Conservation (phyloP, 64 coral and sea anemone genomes). For the Montipora cactus region DNA sequence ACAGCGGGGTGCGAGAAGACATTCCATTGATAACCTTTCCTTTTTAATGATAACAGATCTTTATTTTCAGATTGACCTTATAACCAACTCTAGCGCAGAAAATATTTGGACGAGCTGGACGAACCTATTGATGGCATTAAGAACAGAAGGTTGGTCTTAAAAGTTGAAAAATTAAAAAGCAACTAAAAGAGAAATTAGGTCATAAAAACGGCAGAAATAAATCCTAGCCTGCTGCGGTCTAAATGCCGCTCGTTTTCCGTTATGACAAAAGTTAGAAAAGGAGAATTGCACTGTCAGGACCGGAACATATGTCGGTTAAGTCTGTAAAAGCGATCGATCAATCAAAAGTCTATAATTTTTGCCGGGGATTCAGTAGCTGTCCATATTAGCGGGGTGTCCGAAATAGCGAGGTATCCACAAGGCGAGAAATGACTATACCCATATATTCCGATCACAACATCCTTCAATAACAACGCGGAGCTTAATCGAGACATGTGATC, state of each 20-base stretch:
- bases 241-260: neutral
- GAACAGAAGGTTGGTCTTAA: neutral
- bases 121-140: neutral
- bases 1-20: neutral
- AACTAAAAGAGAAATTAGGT: neutral
- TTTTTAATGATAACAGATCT: neutral
- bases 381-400: neutral
- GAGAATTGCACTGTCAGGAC: neutral
- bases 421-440: neutral
- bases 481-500: neutral
- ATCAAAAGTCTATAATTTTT: neutral
- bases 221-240: neutral
- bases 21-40: neutral
- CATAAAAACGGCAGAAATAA: neutral
- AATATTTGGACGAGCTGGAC: too few relatives aligned
- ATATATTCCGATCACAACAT: neutral
- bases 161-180: neutral
- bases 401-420: neutral
- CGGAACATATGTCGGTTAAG: neutral
- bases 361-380: constrained; percentile 2
- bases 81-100: neutral
- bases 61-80: neutral
- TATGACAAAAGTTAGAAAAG: neutral
- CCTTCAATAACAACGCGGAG: neutral
- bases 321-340: constrained; percentile 4